phyloP scores from a whole-genome alignment of 2,113 vertebrate species.

The Sinocyclocheilus maitianheensis region DNA sequence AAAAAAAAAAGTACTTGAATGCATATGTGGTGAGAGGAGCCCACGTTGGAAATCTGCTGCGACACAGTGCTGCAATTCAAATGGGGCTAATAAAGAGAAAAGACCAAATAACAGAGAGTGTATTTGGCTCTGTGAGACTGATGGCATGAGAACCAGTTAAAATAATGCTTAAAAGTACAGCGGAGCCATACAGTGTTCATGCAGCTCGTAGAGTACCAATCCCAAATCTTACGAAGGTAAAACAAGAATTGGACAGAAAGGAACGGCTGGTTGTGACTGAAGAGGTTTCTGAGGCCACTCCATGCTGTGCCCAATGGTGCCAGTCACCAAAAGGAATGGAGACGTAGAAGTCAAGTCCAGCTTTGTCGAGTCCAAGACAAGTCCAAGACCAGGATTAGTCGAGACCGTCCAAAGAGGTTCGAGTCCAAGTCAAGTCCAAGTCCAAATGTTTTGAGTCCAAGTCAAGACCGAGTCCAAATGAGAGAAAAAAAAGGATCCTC shows the following conservation, averaged over 20 bases:
- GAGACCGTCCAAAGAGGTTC: too few relatives aligned
- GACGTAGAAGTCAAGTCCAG: too few relatives aligned
- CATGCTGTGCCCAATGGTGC: not conserved
- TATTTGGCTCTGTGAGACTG: not conserved
- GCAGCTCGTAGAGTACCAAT: not conserved
- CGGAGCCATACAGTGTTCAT: not conserved
- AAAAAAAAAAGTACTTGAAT: not conserved
- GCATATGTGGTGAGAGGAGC: not conserved
- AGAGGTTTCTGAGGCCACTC: not conserved
- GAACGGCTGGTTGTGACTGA: not conserved
- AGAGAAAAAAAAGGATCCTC: too few relatives aligned
- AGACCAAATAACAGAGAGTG: not conserved
- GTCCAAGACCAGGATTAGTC: too few relatives aligned
- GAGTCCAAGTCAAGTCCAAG: too few relatives aligned
- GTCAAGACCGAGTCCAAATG: too few relatives aligned
- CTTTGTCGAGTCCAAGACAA: too few relatives aligned
- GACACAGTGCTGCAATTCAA: not conserved
- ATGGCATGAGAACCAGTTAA: not conserved
- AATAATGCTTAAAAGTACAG: not conserved
- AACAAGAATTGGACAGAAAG: not conserved
- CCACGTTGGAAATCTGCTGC: not conserved
- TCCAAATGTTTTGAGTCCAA: too few relatives aligned
- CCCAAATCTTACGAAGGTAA: not conserved
- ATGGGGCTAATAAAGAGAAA: conserved; percentile 2
- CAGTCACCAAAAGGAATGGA: not conserved